phyloP scores from a whole-genome alignment of 2,113 vertebrate species.

The Ailuropoda melanoleuca region DNA sequence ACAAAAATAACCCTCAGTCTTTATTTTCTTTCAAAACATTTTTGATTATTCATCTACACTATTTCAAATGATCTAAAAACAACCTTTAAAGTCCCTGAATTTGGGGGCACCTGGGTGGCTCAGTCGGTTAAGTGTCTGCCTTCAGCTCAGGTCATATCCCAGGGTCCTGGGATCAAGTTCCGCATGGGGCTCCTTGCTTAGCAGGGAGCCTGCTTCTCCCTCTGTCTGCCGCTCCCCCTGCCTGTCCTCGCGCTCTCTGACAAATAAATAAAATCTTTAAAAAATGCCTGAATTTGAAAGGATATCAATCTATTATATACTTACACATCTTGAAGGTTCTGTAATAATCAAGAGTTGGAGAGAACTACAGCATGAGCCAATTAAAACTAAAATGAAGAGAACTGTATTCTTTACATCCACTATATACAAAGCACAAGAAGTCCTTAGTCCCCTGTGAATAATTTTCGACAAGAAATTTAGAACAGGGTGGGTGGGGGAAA shows the following conservation, averaged over 20 bases:
- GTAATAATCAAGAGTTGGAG: slow-evolving; percentile 26
- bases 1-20: background rate
- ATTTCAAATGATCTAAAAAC: slow-evolving; percentile 40
- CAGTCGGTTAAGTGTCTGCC: background rate
- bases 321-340: slow-evolving; percentile 63
- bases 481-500: slow-evolving; percentile 70
- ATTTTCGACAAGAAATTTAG: slow-evolving; percentile 69
- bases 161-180: background rate
- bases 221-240: background rate
- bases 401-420: slow-evolving; percentile 57
- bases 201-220: background rate
- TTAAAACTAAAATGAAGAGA: slow-evolving; percentile 66
- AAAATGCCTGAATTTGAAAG: slow-evolving; percentile 29
- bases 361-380: slow-evolving; percentile 48
- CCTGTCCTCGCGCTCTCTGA: background rate
- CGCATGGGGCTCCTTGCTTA: background rate
- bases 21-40: slow-evolving; percentile 26
- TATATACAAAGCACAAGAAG: slow-evolving; percentile 67
- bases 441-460: slow-evolving; percentile 63
- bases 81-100: slow-evolving; percentile 25
- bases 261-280: background rate
- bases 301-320: slow-evolving; percentile 45
- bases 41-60: background rate
- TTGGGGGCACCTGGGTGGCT: background rate
- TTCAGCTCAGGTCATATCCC: background rate